Base-by-base conservation (phyloP, 2,888 invertebrate species). In the Aphodius granarius region DNA sequence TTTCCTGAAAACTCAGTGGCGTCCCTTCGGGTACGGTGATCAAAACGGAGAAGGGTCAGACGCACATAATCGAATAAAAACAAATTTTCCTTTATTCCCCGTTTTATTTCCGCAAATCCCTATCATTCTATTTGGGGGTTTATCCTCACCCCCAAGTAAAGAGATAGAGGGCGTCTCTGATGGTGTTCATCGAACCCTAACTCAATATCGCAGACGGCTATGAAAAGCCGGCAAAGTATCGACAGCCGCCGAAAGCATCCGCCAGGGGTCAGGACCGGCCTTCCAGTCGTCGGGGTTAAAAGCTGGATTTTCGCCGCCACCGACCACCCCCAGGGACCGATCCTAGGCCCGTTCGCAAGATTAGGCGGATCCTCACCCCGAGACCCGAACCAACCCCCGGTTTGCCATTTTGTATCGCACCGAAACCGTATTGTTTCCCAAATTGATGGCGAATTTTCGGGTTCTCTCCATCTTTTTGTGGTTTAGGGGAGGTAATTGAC, bases 21-120 rank as follows among this genome's bases (percentile, higher is more conserved):
- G 43, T 43, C 43, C 43, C 43, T 43, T 43, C 43, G 43, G 43
- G 43, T 43, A 1, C 4, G 6, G 0, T 13, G 43, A 9, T 43
- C 2, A 3, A 1, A 13, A 6, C 43, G 43, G 43, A n/a, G n/a
- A 68, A 65, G 66, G 66, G 19, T 17, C 66, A 19, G 19, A 19
- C 66, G 19, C 66, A 68, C 68, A 19, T 68, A 68, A 68, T 17
- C 68, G 16, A 68, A 68, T 68, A 68, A 68, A 68, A 68, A 68
- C 21, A 68, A 68, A 68, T 68, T 68, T 68, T 21, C 68, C 68
- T 68, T 68, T 68, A 68, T 68, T 3, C 68, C 20, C 66, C 20
- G 43, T 43, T 43, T 43, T 43, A 43, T 43, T 43, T 43, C 43
- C 43, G 43, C 43, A 43, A 43, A 43, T 43, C 43, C 43, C 43